Evolutionary conservation across 2,888 invertebrate genomes (phyloP).

Genomic region (Tenthredo scrophulariae): DNA sequence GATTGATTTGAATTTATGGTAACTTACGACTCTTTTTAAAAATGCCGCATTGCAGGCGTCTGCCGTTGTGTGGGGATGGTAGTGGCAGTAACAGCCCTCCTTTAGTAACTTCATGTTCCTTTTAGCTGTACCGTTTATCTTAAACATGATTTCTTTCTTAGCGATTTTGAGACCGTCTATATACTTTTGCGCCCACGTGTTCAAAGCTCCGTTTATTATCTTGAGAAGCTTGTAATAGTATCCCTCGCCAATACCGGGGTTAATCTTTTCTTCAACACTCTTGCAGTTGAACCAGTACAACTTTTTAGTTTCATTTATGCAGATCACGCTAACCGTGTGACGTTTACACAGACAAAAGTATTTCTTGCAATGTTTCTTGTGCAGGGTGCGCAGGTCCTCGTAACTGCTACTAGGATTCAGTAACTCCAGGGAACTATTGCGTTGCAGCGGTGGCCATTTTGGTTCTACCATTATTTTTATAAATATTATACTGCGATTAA

Average conservation of each 20-base stretch:
- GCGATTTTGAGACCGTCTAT: constrained; percentile 72
- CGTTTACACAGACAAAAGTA: constrained; percentile 74
- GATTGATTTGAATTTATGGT: constrained; percentile 55
- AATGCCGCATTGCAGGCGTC: constrained; percentile 94
- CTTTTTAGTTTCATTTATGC: constrained; percentile 74
- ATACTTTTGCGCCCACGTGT: constrained; percentile 73
- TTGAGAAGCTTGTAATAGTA: constrained; percentile 74
- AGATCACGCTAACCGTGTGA: constrained; percentile 75
- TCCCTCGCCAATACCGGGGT: constrained; percentile 72
- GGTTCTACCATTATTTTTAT: constrained; percentile 74
- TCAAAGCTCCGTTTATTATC: constrained; percentile 72
- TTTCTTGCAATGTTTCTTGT: constrained; percentile 72
- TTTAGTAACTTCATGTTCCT: constrained; percentile 76
- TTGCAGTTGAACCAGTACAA: constrained; percentile 75
- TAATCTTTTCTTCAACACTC: constrained; percentile 74
- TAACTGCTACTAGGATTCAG: constrained; percentile 71
- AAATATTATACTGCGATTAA: neutral
- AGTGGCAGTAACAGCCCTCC: constrained; percentile 81
- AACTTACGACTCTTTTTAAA: constrained; percentile 88
- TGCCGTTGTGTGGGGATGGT: constrained; percentile 92
- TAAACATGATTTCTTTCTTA: constrained; percentile 73
- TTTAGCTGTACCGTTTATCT: constrained; percentile 74
- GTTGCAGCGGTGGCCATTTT: constrained; percentile 67
- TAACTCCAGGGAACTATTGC: constrained; percentile 71
- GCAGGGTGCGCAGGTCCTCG: constrained; percentile 71